These are phyloP conservation scores for Tetrax tetrax DNA, from an alignment of 2,113 vertebrate species.

Conservation along the genomic window DNA sequence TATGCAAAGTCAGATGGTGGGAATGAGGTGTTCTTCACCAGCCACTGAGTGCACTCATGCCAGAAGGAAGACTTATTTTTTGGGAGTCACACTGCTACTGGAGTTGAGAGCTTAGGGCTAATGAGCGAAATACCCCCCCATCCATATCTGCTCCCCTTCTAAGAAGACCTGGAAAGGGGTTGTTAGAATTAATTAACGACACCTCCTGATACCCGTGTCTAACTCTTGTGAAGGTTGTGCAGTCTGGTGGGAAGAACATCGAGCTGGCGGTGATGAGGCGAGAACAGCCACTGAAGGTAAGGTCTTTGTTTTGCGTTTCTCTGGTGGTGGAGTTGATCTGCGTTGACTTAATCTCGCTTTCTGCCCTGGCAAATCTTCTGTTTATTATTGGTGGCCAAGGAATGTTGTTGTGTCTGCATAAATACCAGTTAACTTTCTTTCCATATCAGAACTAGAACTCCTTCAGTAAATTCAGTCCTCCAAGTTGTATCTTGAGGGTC, in stretches of 20 bases:
- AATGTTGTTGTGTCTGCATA: neutral
- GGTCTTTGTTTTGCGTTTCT: neutral
- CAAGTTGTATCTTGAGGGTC: neutral
- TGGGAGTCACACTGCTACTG: neutral
- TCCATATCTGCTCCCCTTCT: fast-evolving
- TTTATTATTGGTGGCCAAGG: neutral
- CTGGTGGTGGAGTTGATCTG: neutral
- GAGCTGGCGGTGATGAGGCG: constrained; percentile 85
- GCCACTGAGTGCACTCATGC: fast-evolving
- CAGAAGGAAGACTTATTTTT: neutral
- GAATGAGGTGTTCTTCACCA: neutral
- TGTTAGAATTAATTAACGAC: neutral
- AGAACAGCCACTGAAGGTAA: constrained; percentile 84
- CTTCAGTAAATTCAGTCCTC: neutral
- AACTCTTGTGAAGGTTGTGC: constrained; percentile 76
- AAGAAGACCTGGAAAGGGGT: neutral
- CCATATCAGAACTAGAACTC: neutral
- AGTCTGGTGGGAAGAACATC: constrained; percentile 85
- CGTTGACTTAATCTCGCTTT: neutral
- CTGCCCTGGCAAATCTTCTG: neutral
- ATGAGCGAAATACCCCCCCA: fast-evolving
- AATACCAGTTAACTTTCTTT: neutral
- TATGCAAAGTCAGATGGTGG: neutral
- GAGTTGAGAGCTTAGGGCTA: neutral
- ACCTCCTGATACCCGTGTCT: neutral